Evolutionary conservation across 2,113 vertebrate genomes (phyloP).

Genomic region (Eurystomus gularis): DNA sequence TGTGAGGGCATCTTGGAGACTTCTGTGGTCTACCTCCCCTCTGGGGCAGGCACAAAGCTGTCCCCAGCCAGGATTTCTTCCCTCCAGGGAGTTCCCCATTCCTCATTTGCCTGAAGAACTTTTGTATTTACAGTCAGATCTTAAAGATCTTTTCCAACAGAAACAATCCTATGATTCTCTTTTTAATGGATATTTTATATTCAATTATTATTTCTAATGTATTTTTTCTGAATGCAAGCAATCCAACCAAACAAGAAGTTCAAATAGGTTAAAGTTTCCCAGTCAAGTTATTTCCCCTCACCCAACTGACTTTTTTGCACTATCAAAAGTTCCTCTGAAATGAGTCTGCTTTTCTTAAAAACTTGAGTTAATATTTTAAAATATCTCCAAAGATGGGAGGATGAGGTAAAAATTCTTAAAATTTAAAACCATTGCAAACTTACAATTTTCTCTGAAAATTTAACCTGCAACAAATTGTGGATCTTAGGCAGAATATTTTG

Average conservation of each 20-base stretch:
- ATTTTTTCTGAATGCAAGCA: neutral
- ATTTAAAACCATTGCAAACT: neutral
- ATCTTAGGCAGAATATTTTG: neutral
- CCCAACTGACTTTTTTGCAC: neutral
- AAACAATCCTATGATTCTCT: too few species aligned
- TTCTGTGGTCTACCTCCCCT: fast-evolving
- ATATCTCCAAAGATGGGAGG: too few species aligned
- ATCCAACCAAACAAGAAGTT: neutral
- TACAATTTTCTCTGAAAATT: neutral
- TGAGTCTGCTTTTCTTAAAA: neutral
- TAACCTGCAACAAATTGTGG: neutral
- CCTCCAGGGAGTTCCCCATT: neutral
- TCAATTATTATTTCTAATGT: neutral
- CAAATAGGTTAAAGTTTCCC: neutral
- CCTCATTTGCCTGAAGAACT: neutral
- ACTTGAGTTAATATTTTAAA: neutral
- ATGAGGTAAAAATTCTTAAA: neutral
- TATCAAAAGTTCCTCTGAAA: neutral
- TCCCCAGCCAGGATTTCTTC: neutral
- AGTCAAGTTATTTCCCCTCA: neutral
- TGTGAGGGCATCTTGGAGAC: neutral
- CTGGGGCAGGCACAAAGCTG: neutral
- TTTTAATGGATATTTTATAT: neutral
- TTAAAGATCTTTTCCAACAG: neutral
- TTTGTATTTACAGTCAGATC: neutral